Base-by-base conservation (phyloP, 2,888 invertebrate genomes). In the Calameuta pallipes region DNA sequence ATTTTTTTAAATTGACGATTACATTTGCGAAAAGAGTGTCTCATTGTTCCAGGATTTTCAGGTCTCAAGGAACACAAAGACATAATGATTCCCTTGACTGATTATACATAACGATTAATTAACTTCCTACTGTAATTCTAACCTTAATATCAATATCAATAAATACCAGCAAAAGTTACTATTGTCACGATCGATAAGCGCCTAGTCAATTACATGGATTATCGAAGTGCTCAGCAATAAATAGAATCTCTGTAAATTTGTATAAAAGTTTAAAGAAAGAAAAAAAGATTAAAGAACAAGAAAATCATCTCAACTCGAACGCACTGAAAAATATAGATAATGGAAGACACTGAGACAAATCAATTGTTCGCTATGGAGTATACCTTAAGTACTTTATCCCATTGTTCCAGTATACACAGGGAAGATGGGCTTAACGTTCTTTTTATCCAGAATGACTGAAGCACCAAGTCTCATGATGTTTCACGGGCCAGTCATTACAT, bases 401-500 rank as follows among this genome's bases (percentile, higher is more conserved):
- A 71, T 71, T 71, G 31, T 71, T 74, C 41, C 73, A 73, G 31
- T 31, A 37, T 31, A 56, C 78, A 83, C 81, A 84, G 83, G 83
- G 79, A 77, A 88, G 88, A 89, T 86, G 85, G 86, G 89, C 87
- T 89, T 88, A 87, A 81, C 80, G 83, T 76, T 75, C 84, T 81
- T 86, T 56, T 83, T 83, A 85, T 84, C 80, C 82, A 80, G 78
- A 79, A 80, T 76, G 83, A 82, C 34, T 3, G 74, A 31, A 31
- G 33, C 13, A 33, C 81, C 80, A 80, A 81, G 82, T 85, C 84
- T 82, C 81, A 83, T 83, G 85, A 83, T 85, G 83, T 89, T 88
- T 88, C 83, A 86, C 84, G 84, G 83, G 69, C 81, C 84, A 84
- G 82, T 89, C 88, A 88, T 90, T 87, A 87, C 85, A 83, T 86